A percentile compares a stretch with the other conserved stretches of the same genome.
Conservation (phyloP, 1,140 invertebrate genomes). For the Diprion similis region DNA sequence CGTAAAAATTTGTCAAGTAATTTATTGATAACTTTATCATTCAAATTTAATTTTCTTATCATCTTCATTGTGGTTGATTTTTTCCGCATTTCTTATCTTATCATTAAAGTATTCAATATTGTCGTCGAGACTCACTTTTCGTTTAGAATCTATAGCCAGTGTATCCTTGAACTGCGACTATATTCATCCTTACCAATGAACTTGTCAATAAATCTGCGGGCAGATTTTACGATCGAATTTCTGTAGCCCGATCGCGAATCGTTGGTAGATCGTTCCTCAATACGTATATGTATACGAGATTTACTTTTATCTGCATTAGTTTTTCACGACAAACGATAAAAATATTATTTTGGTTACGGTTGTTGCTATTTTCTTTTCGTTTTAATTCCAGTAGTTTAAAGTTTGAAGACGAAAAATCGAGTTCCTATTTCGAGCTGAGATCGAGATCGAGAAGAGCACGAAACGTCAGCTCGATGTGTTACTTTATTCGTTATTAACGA, state of each 20-base stretch:
- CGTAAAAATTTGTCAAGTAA: too few species aligned
- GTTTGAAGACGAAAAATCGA: too few species aligned
- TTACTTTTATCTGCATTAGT: slow-evolving; percentile 8
- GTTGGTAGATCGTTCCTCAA: neutral
- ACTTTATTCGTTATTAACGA: slow-evolving; percentile 2
- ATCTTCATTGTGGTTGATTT: neutral
- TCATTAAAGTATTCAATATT: slow-evolving; percentile 45
- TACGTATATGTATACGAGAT: slow-evolving; percentile 15
- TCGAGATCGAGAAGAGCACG: too few species aligned
- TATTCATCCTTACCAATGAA: too few species aligned
- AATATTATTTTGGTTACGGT: too few species aligned
- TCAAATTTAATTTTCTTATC: neutral
- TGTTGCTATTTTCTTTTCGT: too few species aligned
- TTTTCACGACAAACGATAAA: too few species aligned
- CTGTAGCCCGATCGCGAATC: slow-evolving; percentile 33
- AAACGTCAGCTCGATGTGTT: too few species aligned
- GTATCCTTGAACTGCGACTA: slow-evolving; percentile 37
- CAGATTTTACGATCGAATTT: too few species aligned
- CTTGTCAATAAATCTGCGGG: too few species aligned
- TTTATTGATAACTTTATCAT: neutral
- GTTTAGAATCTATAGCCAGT: slow-evolving; percentile 35
- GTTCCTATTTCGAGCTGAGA: too few species aligned
- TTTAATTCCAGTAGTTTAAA: too few species aligned
- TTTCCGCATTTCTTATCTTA: neutral
- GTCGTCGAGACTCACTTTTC: neutral